Conservation (phyloP, 2,797 vertebrate genomes). For the Muscicapa striata region DNA sequence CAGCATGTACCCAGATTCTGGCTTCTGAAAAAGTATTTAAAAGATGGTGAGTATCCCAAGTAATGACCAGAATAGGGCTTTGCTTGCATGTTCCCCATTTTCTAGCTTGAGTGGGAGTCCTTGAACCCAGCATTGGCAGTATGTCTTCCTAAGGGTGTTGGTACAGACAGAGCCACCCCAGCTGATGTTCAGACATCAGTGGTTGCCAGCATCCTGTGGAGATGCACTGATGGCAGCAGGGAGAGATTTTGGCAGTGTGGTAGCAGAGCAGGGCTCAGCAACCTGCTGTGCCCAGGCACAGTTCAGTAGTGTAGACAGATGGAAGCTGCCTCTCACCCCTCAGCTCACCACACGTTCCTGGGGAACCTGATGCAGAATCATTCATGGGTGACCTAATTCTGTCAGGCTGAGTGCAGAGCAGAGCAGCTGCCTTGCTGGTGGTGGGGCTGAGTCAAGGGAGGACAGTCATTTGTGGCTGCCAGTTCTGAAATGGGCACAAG, state of each 20-base stretch:
- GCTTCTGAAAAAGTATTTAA: background rate
- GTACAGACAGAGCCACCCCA: background rate
- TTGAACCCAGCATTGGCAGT: background rate
- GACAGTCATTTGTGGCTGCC: background rate
- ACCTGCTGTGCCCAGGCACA: background rate
- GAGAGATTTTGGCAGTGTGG: background rate
- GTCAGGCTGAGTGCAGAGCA: constrained; percentile 3
- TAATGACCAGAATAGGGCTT: background rate
- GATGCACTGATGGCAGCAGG: background rate
- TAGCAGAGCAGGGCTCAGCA: background rate
- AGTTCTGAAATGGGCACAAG: background rate
- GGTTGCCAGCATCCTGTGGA: constrained; percentile 30
- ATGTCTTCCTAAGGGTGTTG: background rate
- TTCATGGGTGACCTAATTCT: constrained; percentile 45
- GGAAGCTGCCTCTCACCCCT: constrained; percentile 38
- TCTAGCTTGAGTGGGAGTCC: background rate
- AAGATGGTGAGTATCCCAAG: background rate
- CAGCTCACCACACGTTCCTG: background rate
- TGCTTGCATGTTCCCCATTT: background rate
- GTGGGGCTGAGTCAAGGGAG: background rate
- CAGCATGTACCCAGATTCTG: background rate
- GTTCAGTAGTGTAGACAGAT: background rate
- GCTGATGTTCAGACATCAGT: constrained; percentile 8
- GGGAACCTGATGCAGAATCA: background rate
- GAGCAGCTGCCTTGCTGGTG: constrained; percentile 8